Evolutionary conservation across 2,888 invertebrate species (phyloP).

Genomic region (Ochropacha duplaris): DNA sequence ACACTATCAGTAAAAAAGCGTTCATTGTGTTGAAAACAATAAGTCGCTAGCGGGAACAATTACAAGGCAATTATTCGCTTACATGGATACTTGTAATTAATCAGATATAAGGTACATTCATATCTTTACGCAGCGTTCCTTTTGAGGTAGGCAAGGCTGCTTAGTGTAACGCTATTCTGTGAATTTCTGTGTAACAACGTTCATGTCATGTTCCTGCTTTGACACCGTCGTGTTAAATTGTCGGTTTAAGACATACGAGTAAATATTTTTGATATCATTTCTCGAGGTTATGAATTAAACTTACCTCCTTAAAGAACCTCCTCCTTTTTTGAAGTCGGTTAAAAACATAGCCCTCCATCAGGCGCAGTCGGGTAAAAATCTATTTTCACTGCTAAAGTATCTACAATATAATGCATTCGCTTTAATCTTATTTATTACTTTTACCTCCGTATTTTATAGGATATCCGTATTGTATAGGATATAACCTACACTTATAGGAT

Average conservation of each 20-base stretch:
- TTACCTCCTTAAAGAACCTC: too few relatives aligned
- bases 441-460: too few relatives aligned
- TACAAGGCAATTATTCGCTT: conserved; percentile 21
- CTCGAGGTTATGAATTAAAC: too few relatives aligned
- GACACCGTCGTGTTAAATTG: background rate
- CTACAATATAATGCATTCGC: too few relatives aligned
- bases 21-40: conserved; percentile 4
- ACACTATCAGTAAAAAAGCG: conserved; percentile 4
- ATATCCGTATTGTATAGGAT: too few relatives aligned
- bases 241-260: background rate
- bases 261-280: too few relatives aligned
- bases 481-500: too few relatives aligned
- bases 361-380: too few relatives aligned
- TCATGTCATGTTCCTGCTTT: background rate
- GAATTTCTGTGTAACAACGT: background rate
- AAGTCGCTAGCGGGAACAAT: conserved; percentile 1
- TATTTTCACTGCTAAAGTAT: too few relatives aligned
- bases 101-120: conserved; percentile 27
- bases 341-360: too few relatives aligned
- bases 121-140: conserved; percentile 3
- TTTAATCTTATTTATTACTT: too few relatives aligned
- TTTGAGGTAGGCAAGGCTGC: background rate
- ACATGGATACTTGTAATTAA: conserved; percentile 20
- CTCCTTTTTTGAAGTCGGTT: too few relatives aligned
- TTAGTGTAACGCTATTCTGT: background rate